phyloP scores from a whole-genome alignment of 1,140 invertebrate species.

The silkworm (Bombyx mori) region ASM3026992v2 NC_085116.1:3204001-3204500 shows the following conservation, averaged over 20 bases:
- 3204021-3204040: background rate
- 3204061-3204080: background rate
- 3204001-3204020: too few relatives aligned
- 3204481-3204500: conserved; percentile 32
- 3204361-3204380: too few relatives aligned
- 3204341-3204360: too few relatives aligned
- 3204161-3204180: conserved; percentile 32
- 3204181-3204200: conserved; percentile 72
- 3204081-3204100: conserved; percentile 23
- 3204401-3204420: too few relatives aligned
- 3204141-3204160: background rate
- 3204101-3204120: conserved; percentile 31
- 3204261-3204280: conserved; percentile 47
- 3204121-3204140: background rate
- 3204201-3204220: conserved; percentile 63
- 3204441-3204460: conserved; percentile 2
- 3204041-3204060: background rate
- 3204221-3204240: conserved; percentile 69
- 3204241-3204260: conserved; percentile 65
- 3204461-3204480: conserved; percentile 67
- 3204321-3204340: conserved; percentile 2
- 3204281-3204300: conserved; percentile 16
- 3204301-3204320: conserved; percentile 23
- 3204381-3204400: too few relatives aligned
- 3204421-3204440: too few relatives aligned